phyloP scores from a whole-genome alignment of 2,888 invertebrate species.

The Portevinia maculata region DNA sequence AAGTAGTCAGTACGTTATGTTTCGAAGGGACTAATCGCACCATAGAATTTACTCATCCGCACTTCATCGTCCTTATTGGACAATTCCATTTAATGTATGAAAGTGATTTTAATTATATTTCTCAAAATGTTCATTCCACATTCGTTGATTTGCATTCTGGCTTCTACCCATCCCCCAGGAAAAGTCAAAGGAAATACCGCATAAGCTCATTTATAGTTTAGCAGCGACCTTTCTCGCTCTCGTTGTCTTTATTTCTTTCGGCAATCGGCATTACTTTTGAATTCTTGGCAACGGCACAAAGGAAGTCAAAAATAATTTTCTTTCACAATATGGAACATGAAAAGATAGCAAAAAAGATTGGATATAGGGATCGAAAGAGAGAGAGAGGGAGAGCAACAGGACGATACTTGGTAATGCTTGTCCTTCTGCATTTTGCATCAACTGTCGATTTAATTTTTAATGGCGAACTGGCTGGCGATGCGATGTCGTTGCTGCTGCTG shows the following conservation, averaged over 20 bases:
- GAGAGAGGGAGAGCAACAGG: slow-evolving; percentile 65
- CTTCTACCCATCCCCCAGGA: slow-evolving; percentile 6
- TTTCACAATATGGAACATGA: slow-evolving; percentile 44
- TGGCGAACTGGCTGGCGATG: slow-evolving; percentile 46
- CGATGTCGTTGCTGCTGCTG: slow-evolving; percentile 15
- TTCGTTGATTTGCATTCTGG: slow-evolving; percentile 42
- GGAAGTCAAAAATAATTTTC: slow-evolving; percentile 69
- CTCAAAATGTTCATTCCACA: slow-evolving; percentile 61
- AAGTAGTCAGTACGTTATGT: not conserved
- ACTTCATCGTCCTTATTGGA: slow-evolving; percentile 5
- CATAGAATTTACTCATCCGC: not conserved
- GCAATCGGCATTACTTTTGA: slow-evolving; percentile 50
- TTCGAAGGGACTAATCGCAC: not conserved
- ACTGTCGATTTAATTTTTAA: slow-evolving; percentile 74
- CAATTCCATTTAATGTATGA: slow-evolving; percentile 35
- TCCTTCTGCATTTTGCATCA: slow-evolving; percentile 73
- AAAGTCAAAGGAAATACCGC: slow-evolving; percentile 64
- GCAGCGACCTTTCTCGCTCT: slow-evolving; percentile 13
- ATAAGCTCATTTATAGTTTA: slow-evolving; percentile 69
- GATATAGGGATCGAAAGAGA: not conserved
- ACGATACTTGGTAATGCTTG: slow-evolving; percentile 52
- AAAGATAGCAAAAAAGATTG: slow-evolving; percentile 9
- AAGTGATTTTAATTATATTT: slow-evolving; percentile 55
- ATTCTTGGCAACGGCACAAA: slow-evolving; percentile 70
- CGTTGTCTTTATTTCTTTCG: slow-evolving; percentile 31